phyloP scores from a whole-genome alignment of 2,888 invertebrate genomes.

The Epistrophella euchroma region DNA sequence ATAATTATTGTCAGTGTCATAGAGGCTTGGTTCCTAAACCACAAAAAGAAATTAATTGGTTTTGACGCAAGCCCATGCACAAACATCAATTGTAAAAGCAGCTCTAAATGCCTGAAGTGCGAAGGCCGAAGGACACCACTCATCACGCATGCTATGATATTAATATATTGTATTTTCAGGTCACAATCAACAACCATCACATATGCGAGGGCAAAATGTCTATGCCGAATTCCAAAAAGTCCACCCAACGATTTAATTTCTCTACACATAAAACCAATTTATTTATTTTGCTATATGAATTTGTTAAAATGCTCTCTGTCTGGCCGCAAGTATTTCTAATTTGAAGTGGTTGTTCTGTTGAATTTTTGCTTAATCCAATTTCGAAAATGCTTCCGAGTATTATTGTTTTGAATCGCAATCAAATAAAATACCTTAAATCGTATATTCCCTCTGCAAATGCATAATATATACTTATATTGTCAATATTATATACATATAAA shows the following conservation, averaged over 20 bases:
- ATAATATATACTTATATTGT: no score
- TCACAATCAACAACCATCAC: neutral
- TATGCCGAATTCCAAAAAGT: neutral
- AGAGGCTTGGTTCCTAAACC: neutral
- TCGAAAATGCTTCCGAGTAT: constrained; percentile 35
- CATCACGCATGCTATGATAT: constrained; percentile 5
- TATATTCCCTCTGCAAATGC: neutral
- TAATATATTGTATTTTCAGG: constrained; percentile 11
- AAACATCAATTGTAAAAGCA: neutral
- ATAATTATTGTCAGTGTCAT: neutral
- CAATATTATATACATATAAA: neutral
- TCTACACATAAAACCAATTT: constrained; percentile 3
- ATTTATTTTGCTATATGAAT: constrained; percentile 42
- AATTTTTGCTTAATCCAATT: constrained; percentile 53
- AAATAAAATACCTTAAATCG: constrained; percentile 43
- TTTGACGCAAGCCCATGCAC: constrained; percentile 5
- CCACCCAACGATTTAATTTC: neutral
- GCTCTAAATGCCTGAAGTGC: neutral
- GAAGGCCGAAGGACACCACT: neutral
- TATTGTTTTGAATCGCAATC: constrained; percentile 31
- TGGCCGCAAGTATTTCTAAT: constrained; percentile 67
- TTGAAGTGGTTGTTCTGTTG: constrained; percentile 56
- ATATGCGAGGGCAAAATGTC: neutral
- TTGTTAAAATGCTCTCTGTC: constrained; percentile 58
- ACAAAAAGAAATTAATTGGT: constrained; percentile 3